Conservation (phyloP, 2,113 vertebrate species). For the Chrysemys picta region DNA sequence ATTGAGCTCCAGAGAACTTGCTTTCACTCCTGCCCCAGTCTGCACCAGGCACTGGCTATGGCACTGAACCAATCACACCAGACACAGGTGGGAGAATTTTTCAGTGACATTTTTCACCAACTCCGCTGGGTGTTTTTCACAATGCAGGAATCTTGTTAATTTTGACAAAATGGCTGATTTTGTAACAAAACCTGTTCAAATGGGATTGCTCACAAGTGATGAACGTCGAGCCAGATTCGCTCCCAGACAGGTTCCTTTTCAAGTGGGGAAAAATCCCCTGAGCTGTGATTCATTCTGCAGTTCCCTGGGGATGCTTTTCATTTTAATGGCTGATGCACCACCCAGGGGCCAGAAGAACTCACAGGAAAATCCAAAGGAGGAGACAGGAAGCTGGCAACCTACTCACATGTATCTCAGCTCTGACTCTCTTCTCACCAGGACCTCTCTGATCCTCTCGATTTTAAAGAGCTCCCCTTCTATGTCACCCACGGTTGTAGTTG, state of each 20-base stretch:
- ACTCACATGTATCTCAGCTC: conserved; percentile 92
- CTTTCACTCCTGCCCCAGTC: background rate
- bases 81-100: background rate
- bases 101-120: background rate
- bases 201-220: background rate
- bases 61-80: background rate
- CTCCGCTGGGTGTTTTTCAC: background rate
- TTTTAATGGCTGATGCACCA: background rate
- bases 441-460: conserved; percentile 88
- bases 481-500: conserved; percentile 85
- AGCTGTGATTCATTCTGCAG: background rate
- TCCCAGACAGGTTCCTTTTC: background rate
- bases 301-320: background rate
- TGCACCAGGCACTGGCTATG: background rate
- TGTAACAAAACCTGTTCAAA: background rate
- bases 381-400: background rate
- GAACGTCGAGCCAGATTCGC: background rate
- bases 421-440: conserved; percentile 88
- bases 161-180: background rate
- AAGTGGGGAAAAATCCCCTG: background rate
- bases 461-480: conserved; percentile 89
- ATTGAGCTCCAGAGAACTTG: background rate
- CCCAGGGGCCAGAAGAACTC: background rate
- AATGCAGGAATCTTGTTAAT: background rate
- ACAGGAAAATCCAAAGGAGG: accelerated